These are phyloP conservation scores for Falco concolor DNA, from an alignment of 2,797 vertebrate genomes.

Conservation along the genomic window DNA sequence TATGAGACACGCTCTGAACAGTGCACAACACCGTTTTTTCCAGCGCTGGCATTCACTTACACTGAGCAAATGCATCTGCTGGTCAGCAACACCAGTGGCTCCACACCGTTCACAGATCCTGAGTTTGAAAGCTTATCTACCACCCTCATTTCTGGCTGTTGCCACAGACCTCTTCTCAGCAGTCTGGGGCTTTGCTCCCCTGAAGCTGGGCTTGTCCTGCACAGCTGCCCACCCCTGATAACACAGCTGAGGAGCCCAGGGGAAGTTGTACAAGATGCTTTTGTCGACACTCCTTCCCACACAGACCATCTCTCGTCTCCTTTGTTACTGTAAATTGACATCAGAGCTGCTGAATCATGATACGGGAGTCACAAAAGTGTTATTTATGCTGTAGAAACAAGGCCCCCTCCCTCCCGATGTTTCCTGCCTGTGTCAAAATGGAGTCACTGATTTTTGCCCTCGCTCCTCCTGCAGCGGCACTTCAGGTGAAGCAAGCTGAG, in stretches of 20 bases:
- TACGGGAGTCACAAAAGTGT: conserved; percentile 26
- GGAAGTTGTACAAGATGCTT: conserved; percentile 71
- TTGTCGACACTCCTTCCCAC: conserved; percentile 61
- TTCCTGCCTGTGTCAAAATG: conserved; percentile 51
- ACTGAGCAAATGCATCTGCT: not conserved
- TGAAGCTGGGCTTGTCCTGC: not conserved
- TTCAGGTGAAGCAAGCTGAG: not conserved
- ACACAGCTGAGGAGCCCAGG: conserved; percentile 52
- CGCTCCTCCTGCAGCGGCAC: not conserved
- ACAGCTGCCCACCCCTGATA: conserved; percentile 55
- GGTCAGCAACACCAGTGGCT: not conserved
- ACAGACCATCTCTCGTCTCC: conserved; percentile 30
- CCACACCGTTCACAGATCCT: not conserved
- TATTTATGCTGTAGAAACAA: conserved; percentile 44
- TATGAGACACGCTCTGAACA: not conserved
- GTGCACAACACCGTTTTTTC: not conserved
- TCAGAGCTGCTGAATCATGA: conserved; percentile 66
- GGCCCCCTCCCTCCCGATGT: not conserved
- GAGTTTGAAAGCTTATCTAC: conserved; percentile 12
- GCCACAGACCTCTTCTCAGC: conserved; percentile 19
- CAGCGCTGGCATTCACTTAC: not conserved
- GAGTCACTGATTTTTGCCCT: conserved; percentile 27
- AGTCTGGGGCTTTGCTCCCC: conserved; percentile 30
- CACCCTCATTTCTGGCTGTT: not conserved
- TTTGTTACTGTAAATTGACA: conserved; percentile 66